Conservation (phyloP, 2,113 vertebrate species). For the Lepisosteus osseus region DNA sequence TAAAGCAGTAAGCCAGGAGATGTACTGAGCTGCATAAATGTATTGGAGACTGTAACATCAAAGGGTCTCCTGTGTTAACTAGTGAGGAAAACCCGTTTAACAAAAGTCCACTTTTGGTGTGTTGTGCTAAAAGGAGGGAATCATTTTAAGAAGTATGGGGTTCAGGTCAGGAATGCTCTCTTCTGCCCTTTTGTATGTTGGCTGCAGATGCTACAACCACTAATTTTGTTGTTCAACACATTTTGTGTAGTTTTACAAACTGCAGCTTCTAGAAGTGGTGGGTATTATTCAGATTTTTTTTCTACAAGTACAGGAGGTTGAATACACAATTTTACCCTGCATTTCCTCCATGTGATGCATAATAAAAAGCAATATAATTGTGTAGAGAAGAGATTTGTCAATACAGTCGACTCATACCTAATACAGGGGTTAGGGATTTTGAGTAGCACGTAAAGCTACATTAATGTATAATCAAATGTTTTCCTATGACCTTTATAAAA, state of each 20-base stretch:
- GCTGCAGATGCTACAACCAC: conserved; percentile 30
- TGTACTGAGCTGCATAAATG: conserved; percentile 12
- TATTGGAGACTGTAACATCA: conserved; percentile 20
- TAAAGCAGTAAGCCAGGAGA: conserved; percentile 7
- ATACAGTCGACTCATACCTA: too few species aligned
- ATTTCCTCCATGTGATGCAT: neutral
- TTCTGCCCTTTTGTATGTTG: conserved; percentile 20
- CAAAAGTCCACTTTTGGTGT: conserved; percentile 25
- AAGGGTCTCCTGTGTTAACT: conserved; percentile 26
- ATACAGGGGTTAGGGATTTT: too few species aligned
- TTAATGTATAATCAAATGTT: too few species aligned
- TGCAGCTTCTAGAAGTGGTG: conserved; percentile 14
- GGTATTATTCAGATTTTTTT: conserved; percentile 1
- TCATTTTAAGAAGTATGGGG: conserved; percentile 2
- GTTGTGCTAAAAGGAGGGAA: conserved; percentile 18
- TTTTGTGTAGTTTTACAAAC: conserved; percentile 27
- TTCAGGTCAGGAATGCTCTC: conserved; percentile 12
- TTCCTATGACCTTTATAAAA: too few species aligned
- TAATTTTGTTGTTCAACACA: conserved; percentile 11
- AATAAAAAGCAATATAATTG: too few species aligned
- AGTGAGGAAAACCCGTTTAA: conserved; percentile 14
- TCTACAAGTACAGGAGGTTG: neutral
- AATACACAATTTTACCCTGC: neutral
- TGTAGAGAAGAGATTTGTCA: too few species aligned
- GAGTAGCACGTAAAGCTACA: too few species aligned